These are phyloP conservation scores for Tanypteryx hageni DNA, from an alignment of 2,888 invertebrate genomes.

Conservation along the genomic window DNA sequence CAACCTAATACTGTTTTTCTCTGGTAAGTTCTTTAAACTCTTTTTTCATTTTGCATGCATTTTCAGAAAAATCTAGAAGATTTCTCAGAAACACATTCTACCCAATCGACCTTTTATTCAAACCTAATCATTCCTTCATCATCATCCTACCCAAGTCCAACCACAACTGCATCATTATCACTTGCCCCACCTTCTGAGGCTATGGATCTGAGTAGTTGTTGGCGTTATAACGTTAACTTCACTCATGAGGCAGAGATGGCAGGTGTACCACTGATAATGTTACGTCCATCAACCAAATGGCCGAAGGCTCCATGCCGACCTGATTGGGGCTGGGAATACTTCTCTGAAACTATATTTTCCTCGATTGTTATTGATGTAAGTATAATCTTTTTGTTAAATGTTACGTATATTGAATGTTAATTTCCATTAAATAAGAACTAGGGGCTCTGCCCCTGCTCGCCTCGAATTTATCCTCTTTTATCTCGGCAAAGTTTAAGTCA, in stretches of 20 bases:
- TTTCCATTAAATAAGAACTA: not conserved
- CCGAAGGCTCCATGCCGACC: conserved; percentile 81
- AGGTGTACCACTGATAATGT: conserved; percentile 71
- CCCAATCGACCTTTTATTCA: not conserved
- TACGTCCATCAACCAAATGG: conserved; percentile 79
- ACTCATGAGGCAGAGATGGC: conserved; percentile 76
- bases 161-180: not conserved
- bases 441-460: no score
- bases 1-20: not conserved
- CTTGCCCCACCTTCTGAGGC: not conserved
- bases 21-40: not conserved
- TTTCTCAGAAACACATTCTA: not conserved
- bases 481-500: no score
- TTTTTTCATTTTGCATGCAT: not conserved
- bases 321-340: conserved; percentile 88
- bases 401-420: not conserved
- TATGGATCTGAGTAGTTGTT: conserved; percentile 82
- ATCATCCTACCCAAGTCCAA: not conserved
- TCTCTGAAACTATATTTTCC: conserved; percentile 82
- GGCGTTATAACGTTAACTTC: conserved; percentile 86
- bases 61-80: not conserved
- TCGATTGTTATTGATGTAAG: conserved; percentile 90
- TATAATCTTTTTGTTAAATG: conserved; percentile 7
- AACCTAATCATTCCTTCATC: not conserved
- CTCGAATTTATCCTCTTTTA: no score